A percentile compares a stretch with the other conserved stretches of the same genome.
Evolutionary conservation across 2,797 vertebrate genomes (phyloP).

Genomic region (Aplochiton taeniatus): DNA sequence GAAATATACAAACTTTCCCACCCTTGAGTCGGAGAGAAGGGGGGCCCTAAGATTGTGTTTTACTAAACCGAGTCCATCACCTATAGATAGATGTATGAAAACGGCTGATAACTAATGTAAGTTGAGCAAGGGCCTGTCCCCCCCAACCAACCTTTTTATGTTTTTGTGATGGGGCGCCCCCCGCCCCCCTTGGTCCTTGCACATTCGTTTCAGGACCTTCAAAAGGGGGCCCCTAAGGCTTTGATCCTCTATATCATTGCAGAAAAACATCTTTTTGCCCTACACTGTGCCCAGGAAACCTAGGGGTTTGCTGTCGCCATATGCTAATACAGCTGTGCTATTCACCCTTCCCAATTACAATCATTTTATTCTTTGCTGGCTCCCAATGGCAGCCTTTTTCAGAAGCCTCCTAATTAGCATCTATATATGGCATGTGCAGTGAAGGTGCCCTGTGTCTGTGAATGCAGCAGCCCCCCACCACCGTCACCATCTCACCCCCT

Average conservation of each 20-base stretch:
- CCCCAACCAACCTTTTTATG: constrained; percentile 68
- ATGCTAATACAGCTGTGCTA: constrained; percentile 74
- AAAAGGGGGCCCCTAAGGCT: constrained; percentile 93
- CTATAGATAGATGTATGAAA: constrained; percentile 67
- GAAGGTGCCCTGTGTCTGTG: constrained; percentile 68
- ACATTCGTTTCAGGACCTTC: constrained; percentile 89
- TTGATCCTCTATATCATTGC: constrained; percentile 89
- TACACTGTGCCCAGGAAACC: constrained; percentile 81
- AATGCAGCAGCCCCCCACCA: constrained; percentile 65
- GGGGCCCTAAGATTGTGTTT: constrained; percentile 60
- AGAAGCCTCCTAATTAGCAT: constrained; percentile 58
- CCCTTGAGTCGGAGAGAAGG: constrained; percentile 44
- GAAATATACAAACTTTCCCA: constrained; percentile 70
- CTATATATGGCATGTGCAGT: constrained; percentile 51
- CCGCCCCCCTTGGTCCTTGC: constrained; percentile 73
- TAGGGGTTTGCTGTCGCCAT: constrained; percentile 72
- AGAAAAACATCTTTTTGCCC: constrained; percentile 81
- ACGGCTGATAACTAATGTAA: constrained; percentile 72
- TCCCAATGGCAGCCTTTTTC: constrained; percentile 41
- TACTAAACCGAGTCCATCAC: constrained; percentile 62
- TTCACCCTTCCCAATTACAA: constrained; percentile 72
- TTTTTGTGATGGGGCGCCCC: constrained; percentile 79
- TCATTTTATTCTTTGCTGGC: constrained; percentile 70
- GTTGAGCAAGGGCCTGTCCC: constrained; percentile 58
- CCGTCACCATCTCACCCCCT: constrained; percentile 52